Conservation (phyloP, 2,888 invertebrate genomes). For the Patella depressa region DNA sequence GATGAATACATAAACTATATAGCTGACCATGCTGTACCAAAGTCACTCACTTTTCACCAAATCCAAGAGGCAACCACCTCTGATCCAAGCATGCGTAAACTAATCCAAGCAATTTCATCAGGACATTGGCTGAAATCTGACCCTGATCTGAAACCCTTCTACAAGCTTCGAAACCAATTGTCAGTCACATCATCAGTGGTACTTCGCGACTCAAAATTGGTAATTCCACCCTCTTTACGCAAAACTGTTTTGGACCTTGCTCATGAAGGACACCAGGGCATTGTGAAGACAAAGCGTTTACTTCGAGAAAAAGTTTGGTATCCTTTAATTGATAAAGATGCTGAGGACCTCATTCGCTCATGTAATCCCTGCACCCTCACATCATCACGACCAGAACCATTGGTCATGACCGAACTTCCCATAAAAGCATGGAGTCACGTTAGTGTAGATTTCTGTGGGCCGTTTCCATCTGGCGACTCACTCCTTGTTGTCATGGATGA, state of each 20-base stretch:
- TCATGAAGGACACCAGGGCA: conserved; percentile 43
- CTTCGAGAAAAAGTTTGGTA: conserved; percentile 35
- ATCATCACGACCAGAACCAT: no score
- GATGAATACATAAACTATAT: conserved; percentile 25
- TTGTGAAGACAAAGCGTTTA: conserved; percentile 39
- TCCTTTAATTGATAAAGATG: conserved; percentile 24
- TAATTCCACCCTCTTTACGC: conserved; percentile 36
- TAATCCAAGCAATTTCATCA: conserved; percentile 31
- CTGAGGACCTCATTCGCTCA: conserved; percentile 4
- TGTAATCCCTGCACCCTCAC: conserved; percentile 18
- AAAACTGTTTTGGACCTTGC: conserved; percentile 32
- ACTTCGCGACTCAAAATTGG: conserved; percentile 22
- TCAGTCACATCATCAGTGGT: conserved; percentile 15
- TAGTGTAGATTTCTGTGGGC: conserved; percentile 36
- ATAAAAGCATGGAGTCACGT: conserved; percentile 27
- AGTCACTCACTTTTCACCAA: conserved; percentile 29
- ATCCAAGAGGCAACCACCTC: conserved; percentile 5
- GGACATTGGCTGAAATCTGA: conserved; percentile 28
- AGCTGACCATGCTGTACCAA: conserved; percentile 34
- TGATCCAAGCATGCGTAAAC: conserved; percentile 24
- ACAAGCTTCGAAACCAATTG: no score
- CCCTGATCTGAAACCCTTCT: no score
- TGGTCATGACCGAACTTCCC: conserved; percentile 23
- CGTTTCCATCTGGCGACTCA: conserved; percentile 27
- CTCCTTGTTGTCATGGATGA: conserved; percentile 40